Conservation (phyloP, 2,888 invertebrate genomes). For the Morpho helenor region DNA sequence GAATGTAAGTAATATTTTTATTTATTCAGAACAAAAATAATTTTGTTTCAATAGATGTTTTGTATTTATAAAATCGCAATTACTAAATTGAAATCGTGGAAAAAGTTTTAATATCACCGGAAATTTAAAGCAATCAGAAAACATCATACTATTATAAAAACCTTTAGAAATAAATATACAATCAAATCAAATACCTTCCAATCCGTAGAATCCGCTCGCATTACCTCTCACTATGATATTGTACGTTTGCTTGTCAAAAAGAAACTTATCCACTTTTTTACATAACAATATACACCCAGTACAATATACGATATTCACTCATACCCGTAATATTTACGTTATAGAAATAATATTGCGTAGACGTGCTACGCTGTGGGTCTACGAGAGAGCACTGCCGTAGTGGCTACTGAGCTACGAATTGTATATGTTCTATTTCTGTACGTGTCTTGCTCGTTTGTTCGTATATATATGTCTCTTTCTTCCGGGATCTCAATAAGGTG, state of each 20-base stretch:
- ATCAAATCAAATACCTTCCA: constrained; percentile 48
- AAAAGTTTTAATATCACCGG: too few species aligned
- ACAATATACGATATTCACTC: constrained; percentile 41
- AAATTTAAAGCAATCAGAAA: not conserved
- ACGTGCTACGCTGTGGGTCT: constrained; percentile 55
- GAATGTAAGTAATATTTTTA: too few species aligned
- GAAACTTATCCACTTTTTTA: constrained; percentile 74
- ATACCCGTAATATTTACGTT: constrained; percentile 37
- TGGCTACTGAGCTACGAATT: constrained; percentile 42
- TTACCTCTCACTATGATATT: constrained; percentile 75
- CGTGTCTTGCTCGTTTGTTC: constrained; percentile 29
- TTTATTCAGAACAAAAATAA: too few species aligned
- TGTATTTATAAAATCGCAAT: too few species aligned
- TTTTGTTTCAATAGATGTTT: too few species aligned
- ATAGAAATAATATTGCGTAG: constrained; percentile 38
- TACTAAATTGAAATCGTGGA: too few species aligned
- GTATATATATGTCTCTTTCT: constrained; percentile 40
- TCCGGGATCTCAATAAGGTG: constrained; percentile 50
- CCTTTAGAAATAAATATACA: constrained; percentile 1
- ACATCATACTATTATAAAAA: not conserved
- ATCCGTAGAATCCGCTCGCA: constrained; percentile 61
- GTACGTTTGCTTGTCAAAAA: constrained; percentile 67
- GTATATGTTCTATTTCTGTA: constrained; percentile 27
- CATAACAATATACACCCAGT: constrained; percentile 54
- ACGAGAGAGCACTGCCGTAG: constrained; percentile 60